Base-by-base conservation (phyloP, 92 coral and sea anemone genomes). In the Porites cylindrica region DNA sequence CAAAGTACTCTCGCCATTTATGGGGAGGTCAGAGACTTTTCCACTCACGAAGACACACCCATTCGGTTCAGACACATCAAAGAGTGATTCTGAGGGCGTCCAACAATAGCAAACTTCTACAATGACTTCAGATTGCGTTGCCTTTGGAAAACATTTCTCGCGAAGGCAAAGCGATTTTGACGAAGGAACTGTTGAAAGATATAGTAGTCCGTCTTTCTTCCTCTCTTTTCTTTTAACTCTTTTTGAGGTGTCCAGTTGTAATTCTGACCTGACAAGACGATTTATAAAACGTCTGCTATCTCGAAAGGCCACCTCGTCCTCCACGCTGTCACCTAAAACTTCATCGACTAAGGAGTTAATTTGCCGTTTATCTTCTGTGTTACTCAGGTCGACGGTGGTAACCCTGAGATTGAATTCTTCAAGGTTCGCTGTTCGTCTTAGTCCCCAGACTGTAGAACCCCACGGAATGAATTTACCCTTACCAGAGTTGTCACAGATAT, bases 391-490 rank as follows among this genome's bases (percentile, higher is more conserved):
- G 72, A 93, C 82, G 1, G 82, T n/a, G 7, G 73, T 83, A 7
- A 88, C 85, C 47, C 84, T 81, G 23, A 92, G 65, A 43, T 77
- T 24, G 1, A 24, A 77, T 32, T 81, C 78, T 74, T 93, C 96
- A 21, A 88, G 91, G 14, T 89, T 82, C 47, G 93, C 91, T 0
- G 96, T 91, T 85, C 96, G 77, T 52, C 89, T 81, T 7, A 93
- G 81, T 14, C 96, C 96, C 93, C 93, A 89, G 43, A 91, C 77
- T 7, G 89, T 88, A 17, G 92, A 43, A 10, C 85, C 80, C 92
- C 92, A 93, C 0, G 96, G 96, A 21, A 93, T 43, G 26, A 75
- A 26, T 1, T 26, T 26, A 18, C 32, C 66, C 56, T 79, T 71
- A 17, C 12, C 21, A 50, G 76, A 52, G 17, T 29, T 19, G 17